phyloP scores from a whole-genome alignment of 2,888 invertebrate genomes.

The Metellina segmentata region DNA sequence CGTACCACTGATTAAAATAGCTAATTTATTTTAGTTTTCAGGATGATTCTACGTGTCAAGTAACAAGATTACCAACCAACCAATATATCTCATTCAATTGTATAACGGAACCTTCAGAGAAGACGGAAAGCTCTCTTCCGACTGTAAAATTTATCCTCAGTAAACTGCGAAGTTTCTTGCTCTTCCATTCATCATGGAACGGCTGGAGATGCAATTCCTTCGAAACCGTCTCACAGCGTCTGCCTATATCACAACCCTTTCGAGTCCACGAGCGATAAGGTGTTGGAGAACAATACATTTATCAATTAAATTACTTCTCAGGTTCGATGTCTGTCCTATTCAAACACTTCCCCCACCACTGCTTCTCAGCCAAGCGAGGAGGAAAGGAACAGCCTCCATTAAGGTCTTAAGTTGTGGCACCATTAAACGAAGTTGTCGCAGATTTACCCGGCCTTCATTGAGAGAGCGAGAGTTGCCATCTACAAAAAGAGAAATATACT shows the following conservation, averaged over 20 bases:
- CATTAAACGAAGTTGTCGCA: background rate
- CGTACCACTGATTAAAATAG: too few species aligned
- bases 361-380: background rate
- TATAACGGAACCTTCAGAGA: too few species aligned
- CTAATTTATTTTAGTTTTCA: too few species aligned
- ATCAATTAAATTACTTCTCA: slow-evolving; percentile 30
- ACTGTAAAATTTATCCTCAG: too few species aligned
- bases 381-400: slow-evolving; percentile 6
- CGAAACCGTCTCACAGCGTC: background rate
- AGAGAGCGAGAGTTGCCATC: background rate
- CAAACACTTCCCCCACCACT: background rate
- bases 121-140: too few species aligned
- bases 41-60: too few species aligned
- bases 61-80: too few species aligned
- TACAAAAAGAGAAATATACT: background rate
- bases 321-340: background rate
- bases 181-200: background rate
- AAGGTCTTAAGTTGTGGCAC: slow-evolving; percentile 8
- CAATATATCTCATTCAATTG: too few species aligned
- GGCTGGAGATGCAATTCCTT: background rate
- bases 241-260: background rate
- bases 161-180: too few species aligned
- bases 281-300: slow-evolving; percentile 17
- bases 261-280: slow-evolving; percentile 4
- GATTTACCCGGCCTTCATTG: background rate